phyloP scores from a whole-genome alignment of 2,888 invertebrate species.

The Stenolophus ochropezus region DNA sequence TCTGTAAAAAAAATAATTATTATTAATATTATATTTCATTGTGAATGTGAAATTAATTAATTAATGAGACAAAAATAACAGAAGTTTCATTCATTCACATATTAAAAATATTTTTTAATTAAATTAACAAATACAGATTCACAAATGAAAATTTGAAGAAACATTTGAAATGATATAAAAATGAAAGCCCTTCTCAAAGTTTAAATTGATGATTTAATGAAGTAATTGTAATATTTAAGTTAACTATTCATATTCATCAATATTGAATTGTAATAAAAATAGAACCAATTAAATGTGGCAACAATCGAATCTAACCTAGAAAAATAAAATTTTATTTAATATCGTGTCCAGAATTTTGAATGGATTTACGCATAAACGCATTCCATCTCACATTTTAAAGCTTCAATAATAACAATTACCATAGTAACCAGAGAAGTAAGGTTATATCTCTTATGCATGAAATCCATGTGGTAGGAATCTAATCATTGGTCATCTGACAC shows the following conservation, averaged over 20 bases:
- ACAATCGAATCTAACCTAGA: not conserved
- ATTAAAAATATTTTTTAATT: not conserved
- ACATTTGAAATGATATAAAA: not conserved
- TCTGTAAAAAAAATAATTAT: too few species aligned
- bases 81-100: too few species aligned
- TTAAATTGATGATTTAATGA: not conserved
- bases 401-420: conserved; percentile 25
- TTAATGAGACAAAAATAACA: too few species aligned
- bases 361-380: conserved; percentile 7
- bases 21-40: too few species aligned
- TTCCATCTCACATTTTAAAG: not conserved
- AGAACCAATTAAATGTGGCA: not conserved
- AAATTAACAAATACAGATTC: not conserved
- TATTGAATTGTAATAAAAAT: not conserved
- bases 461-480: not conserved
- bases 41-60: too few species aligned
- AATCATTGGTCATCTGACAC: conserved; percentile 14
- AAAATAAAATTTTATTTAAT: conserved; percentile 2
- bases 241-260: not conserved
- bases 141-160: not conserved
- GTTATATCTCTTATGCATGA: conserved; percentile 23
- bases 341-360: conserved; percentile 10
- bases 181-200: not conserved
- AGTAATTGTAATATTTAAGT: not conserved
- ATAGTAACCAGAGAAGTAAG: conserved; percentile 25